phyloP scores from a whole-genome alignment of 1,140 invertebrate genomes.

The Araneus ventricosus region DNA sequence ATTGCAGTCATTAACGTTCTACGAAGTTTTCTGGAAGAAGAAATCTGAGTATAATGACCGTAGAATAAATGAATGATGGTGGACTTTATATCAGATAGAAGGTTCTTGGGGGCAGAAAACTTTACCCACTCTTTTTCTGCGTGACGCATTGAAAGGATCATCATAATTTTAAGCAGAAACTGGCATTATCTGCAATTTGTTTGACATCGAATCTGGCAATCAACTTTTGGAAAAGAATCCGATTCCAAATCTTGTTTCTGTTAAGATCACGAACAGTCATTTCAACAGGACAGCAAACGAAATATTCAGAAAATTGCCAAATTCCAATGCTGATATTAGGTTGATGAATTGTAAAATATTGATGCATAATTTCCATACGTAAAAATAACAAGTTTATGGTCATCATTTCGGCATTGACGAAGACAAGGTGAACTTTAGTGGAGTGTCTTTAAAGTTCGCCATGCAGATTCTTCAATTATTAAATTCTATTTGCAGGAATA shows the following conservation, averaged over 20 bases:
- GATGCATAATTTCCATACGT: too few relatives aligned
- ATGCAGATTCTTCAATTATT: conserved; percentile 24
- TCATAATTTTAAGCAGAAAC: background rate
- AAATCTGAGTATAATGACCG: conserved; percentile 52
- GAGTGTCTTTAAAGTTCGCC: background rate
- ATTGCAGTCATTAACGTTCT: conserved; percentile 32
- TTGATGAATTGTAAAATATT: too few relatives aligned
- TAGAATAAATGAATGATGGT: background rate
- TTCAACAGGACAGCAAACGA: too few relatives aligned
- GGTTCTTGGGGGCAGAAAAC: background rate
- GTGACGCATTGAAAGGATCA: background rate
- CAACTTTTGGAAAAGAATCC: too few relatives aligned
- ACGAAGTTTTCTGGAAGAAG: background rate
- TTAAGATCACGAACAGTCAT: background rate
- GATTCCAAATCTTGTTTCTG: background rate
- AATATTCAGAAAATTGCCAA: too few relatives aligned
- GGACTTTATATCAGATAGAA: background rate
- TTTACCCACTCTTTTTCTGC: background rate
- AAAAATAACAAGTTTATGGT: background rate
- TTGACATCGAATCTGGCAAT: background rate
- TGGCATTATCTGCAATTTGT: background rate
- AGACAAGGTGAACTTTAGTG: background rate
- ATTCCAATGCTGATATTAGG: too few relatives aligned
- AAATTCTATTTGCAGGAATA: conserved; percentile 41
- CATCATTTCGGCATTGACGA: background rate